Evolutionary conservation across 2,797 vertebrate genomes (phyloP).

Genomic region (Xiphorhynchus erythropygius): DNA sequence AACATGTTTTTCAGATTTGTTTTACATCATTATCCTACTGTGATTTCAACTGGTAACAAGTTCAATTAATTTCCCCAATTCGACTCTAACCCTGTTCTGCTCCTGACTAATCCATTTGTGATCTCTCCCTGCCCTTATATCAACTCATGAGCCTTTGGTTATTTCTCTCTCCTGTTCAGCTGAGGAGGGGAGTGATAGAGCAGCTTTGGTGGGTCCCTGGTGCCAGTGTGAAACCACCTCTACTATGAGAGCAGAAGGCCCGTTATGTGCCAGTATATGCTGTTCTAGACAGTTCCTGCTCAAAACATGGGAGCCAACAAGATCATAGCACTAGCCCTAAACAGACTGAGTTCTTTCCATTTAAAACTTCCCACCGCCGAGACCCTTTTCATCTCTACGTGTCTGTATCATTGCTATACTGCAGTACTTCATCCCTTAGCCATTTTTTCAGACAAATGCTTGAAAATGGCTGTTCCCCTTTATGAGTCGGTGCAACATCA

Average conservation of each 20-base stretch:
- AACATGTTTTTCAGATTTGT: background rate
- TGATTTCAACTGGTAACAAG: background rate
- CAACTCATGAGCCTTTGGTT: background rate
- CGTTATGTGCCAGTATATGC: fast-evolving
- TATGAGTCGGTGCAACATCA: background rate
- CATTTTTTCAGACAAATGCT: background rate
- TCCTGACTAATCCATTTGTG: background rate
- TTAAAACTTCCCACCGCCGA: background rate
- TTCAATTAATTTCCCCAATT: background rate
- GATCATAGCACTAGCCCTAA: background rate
- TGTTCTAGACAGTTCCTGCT: background rate
- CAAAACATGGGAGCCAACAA: background rate
- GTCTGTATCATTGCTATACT: background rate
- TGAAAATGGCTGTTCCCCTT: background rate
- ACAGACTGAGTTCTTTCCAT: background rate
- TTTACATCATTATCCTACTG: background rate
- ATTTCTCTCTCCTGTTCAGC: background rate
- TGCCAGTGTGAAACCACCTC: background rate
- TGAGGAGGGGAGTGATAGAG: background rate
- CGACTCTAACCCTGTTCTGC: background rate
- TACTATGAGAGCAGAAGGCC: background rate
- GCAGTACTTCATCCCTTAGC: background rate
- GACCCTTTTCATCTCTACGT: background rate
- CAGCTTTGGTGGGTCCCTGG: background rate
- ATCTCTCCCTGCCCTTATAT: background rate